Evolutionary conservation across 1,140 invertebrate genomes (phyloP).

Genomic region (Sarcophaga peregrina): DNA sequence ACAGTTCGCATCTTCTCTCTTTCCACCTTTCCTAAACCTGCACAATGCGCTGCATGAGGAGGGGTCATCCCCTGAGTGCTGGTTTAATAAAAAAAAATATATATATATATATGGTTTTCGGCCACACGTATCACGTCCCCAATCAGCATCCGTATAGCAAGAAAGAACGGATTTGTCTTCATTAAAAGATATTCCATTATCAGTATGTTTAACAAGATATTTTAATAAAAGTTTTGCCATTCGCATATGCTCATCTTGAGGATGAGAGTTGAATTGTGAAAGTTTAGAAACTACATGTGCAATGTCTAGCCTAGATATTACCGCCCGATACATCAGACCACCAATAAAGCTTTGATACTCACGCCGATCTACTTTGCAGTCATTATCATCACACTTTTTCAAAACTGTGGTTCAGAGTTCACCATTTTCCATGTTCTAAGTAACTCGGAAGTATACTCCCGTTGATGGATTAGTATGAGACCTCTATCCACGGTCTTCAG

Average conservation of each 20-base stretch:
- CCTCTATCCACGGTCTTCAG: neutral
- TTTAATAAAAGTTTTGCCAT: too few species aligned
- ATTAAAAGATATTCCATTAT: too few species aligned
- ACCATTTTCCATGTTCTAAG: neutral
- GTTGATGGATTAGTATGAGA: neutral
- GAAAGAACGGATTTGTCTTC: too few species aligned
- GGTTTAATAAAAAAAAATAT: too few species aligned
- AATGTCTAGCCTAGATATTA: conserved; percentile 39
- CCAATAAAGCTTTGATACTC: conserved; percentile 39
- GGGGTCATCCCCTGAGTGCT: too few species aligned
- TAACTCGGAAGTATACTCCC: neutral
- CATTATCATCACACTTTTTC: conserved; percentile 32
- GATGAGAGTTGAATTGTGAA: conserved; percentile 40
- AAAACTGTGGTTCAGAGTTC: conserved; percentile 20
- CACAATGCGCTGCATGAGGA: too few species aligned
- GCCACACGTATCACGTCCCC: conserved; percentile 30
- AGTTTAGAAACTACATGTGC: conserved; percentile 30
- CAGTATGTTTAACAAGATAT: too few species aligned
- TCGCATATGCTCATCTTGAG: neutral
- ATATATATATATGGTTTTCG: conserved; percentile 26
- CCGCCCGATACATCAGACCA: conserved; percentile 35
- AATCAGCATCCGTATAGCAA: conserved; percentile 37
- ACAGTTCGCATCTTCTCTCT: too few species aligned
- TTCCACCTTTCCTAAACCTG: too few species aligned
- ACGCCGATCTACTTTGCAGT: neutral